These are phyloP conservation scores for Polydrusus pterygomalis DNA, from an alignment of 2,888 invertebrate genomes.

Conservation along the genomic window DNA sequence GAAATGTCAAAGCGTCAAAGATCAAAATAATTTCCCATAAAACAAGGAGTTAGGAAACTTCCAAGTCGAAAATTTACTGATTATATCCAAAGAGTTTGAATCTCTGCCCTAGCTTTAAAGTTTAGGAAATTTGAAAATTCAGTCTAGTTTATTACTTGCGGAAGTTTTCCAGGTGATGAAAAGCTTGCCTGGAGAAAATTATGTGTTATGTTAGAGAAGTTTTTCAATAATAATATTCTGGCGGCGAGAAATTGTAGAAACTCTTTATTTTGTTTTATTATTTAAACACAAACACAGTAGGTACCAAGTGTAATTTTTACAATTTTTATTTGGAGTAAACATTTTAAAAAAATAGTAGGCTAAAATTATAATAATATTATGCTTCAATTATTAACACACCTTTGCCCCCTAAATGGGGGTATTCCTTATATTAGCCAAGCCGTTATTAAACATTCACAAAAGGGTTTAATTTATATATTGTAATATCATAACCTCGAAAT, in stretches of 20 bases:
- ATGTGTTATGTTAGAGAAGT: neutral
- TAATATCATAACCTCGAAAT: neutral
- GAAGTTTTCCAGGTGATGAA: neutral
- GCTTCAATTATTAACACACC: neutral
- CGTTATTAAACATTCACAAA: too few relatives aligned
- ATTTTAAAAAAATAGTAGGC: too few relatives aligned
- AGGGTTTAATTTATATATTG: neutral
- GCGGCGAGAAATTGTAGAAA: too few relatives aligned
- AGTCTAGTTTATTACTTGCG: neutral
- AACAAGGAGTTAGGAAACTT: neutral
- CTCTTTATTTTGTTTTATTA: too few relatives aligned
- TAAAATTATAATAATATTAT: too few relatives aligned
- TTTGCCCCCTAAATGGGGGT: neutral
- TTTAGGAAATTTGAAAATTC: slow-evolving; percentile 6
- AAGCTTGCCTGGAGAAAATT: neutral
- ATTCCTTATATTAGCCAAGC: neutral
- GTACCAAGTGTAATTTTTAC: too few relatives aligned
- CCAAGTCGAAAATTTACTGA: slow-evolving; percentile 7
- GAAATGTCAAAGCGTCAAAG: slow-evolving; percentile 2
- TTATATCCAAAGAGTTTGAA: neutral
- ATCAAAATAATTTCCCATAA: neutral
- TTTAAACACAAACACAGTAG: too few relatives aligned
- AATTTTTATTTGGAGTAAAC: too few relatives aligned
- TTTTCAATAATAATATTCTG: neutral
- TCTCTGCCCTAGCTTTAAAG: slow-evolving; percentile 1